Base-by-base conservation (phyloP, 1,140 invertebrate genomes). In the Macrosteles quadrilineatus region DNA sequence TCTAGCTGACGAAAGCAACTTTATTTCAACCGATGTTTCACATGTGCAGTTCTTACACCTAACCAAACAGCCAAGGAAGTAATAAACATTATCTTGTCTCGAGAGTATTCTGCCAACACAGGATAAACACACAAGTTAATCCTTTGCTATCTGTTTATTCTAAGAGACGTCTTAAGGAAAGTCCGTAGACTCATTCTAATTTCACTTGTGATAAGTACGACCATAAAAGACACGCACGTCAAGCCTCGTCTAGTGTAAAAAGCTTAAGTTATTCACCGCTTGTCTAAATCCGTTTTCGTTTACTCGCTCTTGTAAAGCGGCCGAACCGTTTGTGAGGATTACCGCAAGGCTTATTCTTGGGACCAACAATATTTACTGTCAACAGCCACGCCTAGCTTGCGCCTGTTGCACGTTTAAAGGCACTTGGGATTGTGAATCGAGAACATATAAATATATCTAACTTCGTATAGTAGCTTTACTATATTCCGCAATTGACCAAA, bases 361-460 rank as follows among this genome's bases (percentile, higher is more conserved):
- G 47, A 6, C 47, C 47, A 50, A 50, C 47, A 50, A 50, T 50
- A 50, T 50, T 50, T 50, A 50, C 47, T 21, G 47, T 50, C 47
- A 50, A 50, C 47, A 50, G 47, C 47, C 47, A 21, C 47, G 47
- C 47, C 47, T 50, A 3, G 21, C 47, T 6, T n/a, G n/a, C n/a
- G n/a, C n/a, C n/a, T n/a, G n/a, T n/a, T n/a, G n/a, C n/a, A n/a
- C n/a, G n/a, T n/a, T n/a, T n/a, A n/a, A n/a, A n/a, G n/a, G n/a
- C n/a, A n/a, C n/a, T n/a, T n/a, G n/a, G n/a, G n/a, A n/a, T n/a
- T n/a, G n/a, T n/a, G n/a, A n/a, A n/a, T n/a, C n/a, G n/a, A n/a
- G n/a, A n/a, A n/a, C n/a, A n/a, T n/a, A n/a, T n/a, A n/a, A n/a
- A n/a, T n/a, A n/a, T n/a, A n/a, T n/a, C n/a, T n/a, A n/a, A n/a